Conservation (phyloP, 2,888 invertebrate genomes). For the Campopleginae sp. region DNA sequence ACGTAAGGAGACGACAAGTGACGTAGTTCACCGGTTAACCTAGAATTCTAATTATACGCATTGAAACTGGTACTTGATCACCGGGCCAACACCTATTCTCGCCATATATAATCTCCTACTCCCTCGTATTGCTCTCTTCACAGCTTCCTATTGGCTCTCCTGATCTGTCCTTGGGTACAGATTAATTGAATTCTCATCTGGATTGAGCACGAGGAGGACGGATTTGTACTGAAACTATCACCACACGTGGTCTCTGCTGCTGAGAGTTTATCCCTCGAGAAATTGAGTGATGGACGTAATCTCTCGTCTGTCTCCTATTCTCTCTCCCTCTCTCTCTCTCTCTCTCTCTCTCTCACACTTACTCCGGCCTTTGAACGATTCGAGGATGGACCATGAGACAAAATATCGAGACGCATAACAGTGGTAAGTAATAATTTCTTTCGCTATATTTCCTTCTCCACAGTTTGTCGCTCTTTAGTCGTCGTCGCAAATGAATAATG, state of each 20-base stretch:
- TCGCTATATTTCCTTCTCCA: conserved; percentile 9
- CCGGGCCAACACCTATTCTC: conserved; percentile 18
- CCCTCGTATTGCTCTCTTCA: conserved; percentile 17
- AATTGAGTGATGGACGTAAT: conserved; percentile 56
- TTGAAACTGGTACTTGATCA: conserved; percentile 41
- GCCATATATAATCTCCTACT: conserved; percentile 15
- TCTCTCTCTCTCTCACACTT: too few species aligned
- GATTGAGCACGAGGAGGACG: conserved; percentile 28
- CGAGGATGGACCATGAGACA: conserved; percentile 8
- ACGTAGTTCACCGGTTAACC: conserved; percentile 29
- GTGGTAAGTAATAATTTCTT: conserved; percentile 1
- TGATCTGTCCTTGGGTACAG: conserved; percentile 27
- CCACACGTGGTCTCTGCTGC: conserved; percentile 45
- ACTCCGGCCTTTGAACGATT: not conserved
- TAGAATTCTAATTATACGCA: conserved; percentile 51
- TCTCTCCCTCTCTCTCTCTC: conserved; percentile 5
- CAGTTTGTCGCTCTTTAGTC: not conserved
- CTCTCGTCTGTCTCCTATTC: conserved; percentile 12
- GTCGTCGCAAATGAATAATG: not conserved
- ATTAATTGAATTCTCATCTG: conserved; percentile 65
- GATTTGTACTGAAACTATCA: conserved; percentile 47
- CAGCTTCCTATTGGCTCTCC: conserved; percentile 27
- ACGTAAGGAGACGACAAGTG: conserved; percentile 22
- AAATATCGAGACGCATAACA: conserved; percentile 27
- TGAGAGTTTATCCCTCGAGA: conserved; percentile 54